A percentile compares a stretch with the other conserved stretches of the same genome.
Conservation (phyloP, 2,888 invertebrate species). For the Ommatoiulus sabulosus region DNA sequence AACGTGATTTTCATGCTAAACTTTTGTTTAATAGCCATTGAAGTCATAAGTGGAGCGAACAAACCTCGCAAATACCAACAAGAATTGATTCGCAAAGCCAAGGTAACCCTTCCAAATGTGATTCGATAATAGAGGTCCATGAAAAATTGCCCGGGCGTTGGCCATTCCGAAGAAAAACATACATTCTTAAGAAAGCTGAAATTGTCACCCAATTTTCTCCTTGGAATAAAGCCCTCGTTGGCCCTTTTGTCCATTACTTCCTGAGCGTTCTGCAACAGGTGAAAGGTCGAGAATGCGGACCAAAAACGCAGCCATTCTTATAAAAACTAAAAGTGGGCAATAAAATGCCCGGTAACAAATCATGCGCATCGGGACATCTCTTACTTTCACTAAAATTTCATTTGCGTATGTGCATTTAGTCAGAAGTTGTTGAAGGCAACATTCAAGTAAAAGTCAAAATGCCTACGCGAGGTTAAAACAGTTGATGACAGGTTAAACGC, state of each 20-base stretch:
- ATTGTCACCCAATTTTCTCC: neutral
- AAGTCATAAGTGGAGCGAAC: neutral
- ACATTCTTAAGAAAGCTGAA: neutral
- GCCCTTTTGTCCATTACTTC: too few relatives aligned
- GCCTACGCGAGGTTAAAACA: too few relatives aligned
- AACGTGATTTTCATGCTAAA: constrained; percentile 36
- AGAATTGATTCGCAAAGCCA: constrained; percentile 13
- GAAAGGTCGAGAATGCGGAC: neutral
- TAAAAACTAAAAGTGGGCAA: too few relatives aligned
- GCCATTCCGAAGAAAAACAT: neutral
- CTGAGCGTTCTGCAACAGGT: neutral
- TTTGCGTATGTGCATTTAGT: too few relatives aligned
- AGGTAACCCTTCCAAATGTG: constrained; percentile 16
- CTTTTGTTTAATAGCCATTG: neutral
- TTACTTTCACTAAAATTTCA: too few relatives aligned
- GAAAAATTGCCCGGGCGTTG: constrained; percentile 9
- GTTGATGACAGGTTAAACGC: too few relatives aligned
- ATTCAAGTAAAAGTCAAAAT: too few relatives aligned
- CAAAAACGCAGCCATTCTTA: too few relatives aligned
- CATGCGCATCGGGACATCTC: too few relatives aligned
- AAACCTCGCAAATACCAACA: neutral
- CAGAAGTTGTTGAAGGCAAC: too few relatives aligned
- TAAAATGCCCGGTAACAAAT: too few relatives aligned
- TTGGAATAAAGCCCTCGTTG: neutral
- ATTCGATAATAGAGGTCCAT: constrained; percentile 37